A percentile compares a stretch with the other conserved stretches of the same genome.
Conservation (phyloP, 2,888 invertebrate genomes). For the Prosapia bicincta region DNA sequence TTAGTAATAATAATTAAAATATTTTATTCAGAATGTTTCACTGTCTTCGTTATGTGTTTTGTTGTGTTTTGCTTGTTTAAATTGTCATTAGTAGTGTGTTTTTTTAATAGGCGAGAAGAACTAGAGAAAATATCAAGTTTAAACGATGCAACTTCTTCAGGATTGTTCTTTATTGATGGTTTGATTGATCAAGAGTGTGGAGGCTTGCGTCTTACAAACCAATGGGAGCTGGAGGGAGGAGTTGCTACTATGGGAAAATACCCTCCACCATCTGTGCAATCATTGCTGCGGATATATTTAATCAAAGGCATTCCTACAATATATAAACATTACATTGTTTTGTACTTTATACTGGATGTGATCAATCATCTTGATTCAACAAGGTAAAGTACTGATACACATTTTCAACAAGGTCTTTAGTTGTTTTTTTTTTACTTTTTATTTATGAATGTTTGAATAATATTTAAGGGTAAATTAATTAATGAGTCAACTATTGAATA, state of each 20-base stretch:
- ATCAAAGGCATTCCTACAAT: constrained; percentile 61
- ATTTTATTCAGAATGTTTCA: too few species aligned
- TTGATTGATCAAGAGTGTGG: constrained; percentile 61
- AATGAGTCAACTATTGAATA: too few species aligned
- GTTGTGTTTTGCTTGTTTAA: too few species aligned
- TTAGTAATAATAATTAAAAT: too few species aligned
- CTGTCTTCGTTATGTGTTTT: too few species aligned
- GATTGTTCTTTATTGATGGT: constrained; percentile 67
- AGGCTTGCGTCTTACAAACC: constrained; percentile 43
- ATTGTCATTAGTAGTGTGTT: background rate
- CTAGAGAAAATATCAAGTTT: constrained; percentile 9
- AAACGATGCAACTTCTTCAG: constrained; percentile 2
- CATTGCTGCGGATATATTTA: constrained; percentile 71
- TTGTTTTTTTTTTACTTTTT: too few species aligned
- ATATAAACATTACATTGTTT: constrained; percentile 73
- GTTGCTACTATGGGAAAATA: constrained; percentile 56
- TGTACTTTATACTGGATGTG: constrained; percentile 80
- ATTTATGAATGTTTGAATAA: too few species aligned
- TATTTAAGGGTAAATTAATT: too few species aligned
- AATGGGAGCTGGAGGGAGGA: constrained; percentile 61
- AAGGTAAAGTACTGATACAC: background rate
- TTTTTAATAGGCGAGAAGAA: constrained; percentile 31
- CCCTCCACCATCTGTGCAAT: constrained; percentile 80
- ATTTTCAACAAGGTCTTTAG: too few species aligned
- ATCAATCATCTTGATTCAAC: constrained; percentile 49